These are phyloP conservation scores for Hydriomena furcata DNA, from an alignment of 2,888 invertebrate species.

Conservation along the genomic window DNA sequence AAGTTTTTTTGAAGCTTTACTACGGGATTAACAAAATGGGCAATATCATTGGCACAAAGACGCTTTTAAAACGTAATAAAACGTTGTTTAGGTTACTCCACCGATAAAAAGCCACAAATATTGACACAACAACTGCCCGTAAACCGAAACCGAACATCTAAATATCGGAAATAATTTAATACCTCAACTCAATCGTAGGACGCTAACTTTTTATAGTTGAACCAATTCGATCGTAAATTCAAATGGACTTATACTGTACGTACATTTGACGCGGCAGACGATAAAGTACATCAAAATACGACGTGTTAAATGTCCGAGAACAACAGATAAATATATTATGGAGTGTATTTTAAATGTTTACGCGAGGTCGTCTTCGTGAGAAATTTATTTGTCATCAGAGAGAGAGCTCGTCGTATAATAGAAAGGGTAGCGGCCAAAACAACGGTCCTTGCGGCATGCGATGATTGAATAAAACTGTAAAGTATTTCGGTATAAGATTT, in stretches of 20 bases:
- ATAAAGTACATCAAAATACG: conserved; percentile 68
- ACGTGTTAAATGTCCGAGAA: conserved; percentile 61
- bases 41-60: conserved; percentile 11
- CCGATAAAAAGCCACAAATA: conserved; percentile 29
- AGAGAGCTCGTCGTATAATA: conserved; percentile 21
- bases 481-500: no score
- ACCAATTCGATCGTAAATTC: conserved; percentile 39
- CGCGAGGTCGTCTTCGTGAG: conserved; percentile 35
- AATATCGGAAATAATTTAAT: conserved; percentile 39
- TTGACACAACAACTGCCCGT: conserved; percentile 31
- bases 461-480: no score
- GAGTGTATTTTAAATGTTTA: conserved; percentile 40
- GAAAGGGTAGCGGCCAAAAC: conserved; percentile 17
- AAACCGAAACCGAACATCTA: conserved; percentile 36
- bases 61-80: conserved; percentile 16
- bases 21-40: conserved; percentile 9
- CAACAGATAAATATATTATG: conserved; percentile 54
- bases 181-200: conserved; percentile 35
- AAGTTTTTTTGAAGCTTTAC: neutral
- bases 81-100: conserved; percentile 14
- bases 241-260: conserved; percentile 31
- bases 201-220: conserved; percentile 39
- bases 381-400: conserved; percentile 29
- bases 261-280: conserved; percentile 46
- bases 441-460: conserved; percentile 20